Conservation (phyloP, 2,888 invertebrate species). For the Morpho helenor region DNA sequence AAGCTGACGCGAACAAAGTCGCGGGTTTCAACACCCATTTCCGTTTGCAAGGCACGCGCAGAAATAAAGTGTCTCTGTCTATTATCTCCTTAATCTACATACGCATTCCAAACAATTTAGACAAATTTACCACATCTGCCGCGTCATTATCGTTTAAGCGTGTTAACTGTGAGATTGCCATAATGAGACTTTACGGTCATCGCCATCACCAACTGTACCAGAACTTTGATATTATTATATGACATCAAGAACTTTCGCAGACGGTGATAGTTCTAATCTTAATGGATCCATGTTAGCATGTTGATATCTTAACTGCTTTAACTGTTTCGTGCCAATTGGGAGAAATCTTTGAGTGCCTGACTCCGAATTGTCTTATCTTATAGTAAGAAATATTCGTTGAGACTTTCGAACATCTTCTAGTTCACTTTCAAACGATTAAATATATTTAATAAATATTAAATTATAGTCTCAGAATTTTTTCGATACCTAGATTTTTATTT, state of each 20-base stretch:
- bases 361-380: too few relatives aligned
- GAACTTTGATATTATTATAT: conserved; percentile 27
- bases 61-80: conserved; percentile 8
- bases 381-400: too few relatives aligned
- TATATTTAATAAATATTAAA: too few relatives aligned
- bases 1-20: too few relatives aligned
- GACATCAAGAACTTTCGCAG: conserved; percentile 26
- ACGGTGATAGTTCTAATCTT: conserved; percentile 24
- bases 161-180: conserved; percentile 64
- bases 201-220: conserved; percentile 55
- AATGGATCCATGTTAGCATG: conserved; percentile 10
- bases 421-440: too few relatives aligned
- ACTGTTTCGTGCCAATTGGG: conserved; percentile 1
- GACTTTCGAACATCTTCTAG: too few relatives aligned
- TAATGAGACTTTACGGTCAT: conserved; percentile 63
- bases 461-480: too few relatives aligned
- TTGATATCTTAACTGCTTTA: conserved; percentile 5
- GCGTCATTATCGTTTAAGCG: conserved; percentile 74
- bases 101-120: conserved; percentile 49
- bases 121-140: conserved; percentile 68
- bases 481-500: too few relatives aligned
- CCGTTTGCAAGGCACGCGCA: not conserved
- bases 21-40: too few relatives aligned
- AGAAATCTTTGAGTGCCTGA: too few relatives aligned
- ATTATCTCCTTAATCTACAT: conserved; percentile 23